Percentiles rank a stretch among this genome's conserved stretches.
These are phyloP conservation scores for Barnardius zonarius DNA, from an alignment of 2,113 vertebrate species.

Conservation along the genomic window DNA sequence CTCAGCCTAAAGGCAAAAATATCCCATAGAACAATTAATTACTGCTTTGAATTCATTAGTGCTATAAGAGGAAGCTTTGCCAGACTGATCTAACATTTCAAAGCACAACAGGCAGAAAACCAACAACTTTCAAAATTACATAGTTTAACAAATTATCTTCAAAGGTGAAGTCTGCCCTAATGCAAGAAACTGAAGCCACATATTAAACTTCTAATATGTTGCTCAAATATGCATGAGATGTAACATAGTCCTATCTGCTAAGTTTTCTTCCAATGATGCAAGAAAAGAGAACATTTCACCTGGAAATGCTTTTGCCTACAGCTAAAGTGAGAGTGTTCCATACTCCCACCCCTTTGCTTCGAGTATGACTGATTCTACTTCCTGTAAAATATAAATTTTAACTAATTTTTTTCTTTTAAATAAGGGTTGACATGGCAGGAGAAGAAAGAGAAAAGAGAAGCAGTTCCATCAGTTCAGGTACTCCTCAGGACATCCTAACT, in stretches of 20 bases:
- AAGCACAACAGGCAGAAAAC: conserved; percentile 19
- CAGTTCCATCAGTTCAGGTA: not conserved
- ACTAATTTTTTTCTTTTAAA: not conserved
- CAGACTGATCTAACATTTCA: conserved; percentile 18
- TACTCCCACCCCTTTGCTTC: not conserved
- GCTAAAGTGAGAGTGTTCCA: not conserved
- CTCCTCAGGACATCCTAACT: not conserved
- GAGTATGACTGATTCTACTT: not conserved
- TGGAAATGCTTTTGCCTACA: not conserved
- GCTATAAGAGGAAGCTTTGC: not conserved
- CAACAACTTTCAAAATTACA: not conserved
- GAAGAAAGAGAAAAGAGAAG: not conserved
- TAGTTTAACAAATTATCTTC: not conserved
- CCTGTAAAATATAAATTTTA: not conserved
- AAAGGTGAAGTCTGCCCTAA: not conserved
- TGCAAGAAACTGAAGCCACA: not conserved
- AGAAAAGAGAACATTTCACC: not conserved
- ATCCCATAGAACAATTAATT: conserved; percentile 38
- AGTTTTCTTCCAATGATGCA: not conserved
- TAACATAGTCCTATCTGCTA: not conserved
- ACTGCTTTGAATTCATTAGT: conserved; percentile 28
- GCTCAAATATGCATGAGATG: not conserved
- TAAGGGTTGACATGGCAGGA: not conserved
- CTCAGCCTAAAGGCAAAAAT: conserved; percentile 43
- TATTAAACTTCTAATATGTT: not conserved